Conservation (phyloP, 2,888 invertebrate genomes). For the Apoda limacodes region DNA sequence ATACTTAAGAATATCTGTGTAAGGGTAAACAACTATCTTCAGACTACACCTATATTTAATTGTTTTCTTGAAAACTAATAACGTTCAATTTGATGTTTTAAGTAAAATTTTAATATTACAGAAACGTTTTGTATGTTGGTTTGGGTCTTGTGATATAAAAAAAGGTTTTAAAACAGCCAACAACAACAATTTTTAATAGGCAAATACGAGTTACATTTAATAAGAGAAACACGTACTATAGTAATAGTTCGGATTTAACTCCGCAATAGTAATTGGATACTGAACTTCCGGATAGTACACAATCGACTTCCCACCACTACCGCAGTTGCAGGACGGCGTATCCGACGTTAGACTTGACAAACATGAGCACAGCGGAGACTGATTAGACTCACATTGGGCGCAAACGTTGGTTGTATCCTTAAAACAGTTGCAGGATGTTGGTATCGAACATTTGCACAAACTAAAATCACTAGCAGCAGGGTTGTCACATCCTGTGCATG, state of each 20-base stretch:
- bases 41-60: too few relatives aligned
- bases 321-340: conserved; percentile 7
- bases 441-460: background rate
- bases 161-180: too few relatives aligned
- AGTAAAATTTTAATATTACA: too few relatives aligned
- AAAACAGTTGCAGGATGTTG: conserved; percentile 23
- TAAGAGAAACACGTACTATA: conserved; percentile 23
- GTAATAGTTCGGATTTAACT: conserved; percentile 30
- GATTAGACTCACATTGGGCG: conserved; percentile 18
- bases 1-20: too few relatives aligned
- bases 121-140: too few relatives aligned
- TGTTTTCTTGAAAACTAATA: too few relatives aligned
- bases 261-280: conserved; percentile 31
- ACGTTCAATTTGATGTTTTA: too few relatives aligned
- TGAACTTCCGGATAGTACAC: conserved; percentile 43
- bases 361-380: conserved; percentile 21
- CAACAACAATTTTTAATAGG: too few relatives aligned
- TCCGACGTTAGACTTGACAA: conserved; percentile 9
- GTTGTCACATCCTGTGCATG: conserved; percentile 21
- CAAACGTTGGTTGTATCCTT: conserved; percentile 24
- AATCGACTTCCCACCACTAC: conserved; percentile 20
- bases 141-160: too few relatives aligned
- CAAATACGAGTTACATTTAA: too few relatives aligned
- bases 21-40: too few relatives aligned
- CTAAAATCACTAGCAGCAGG: conserved; percentile 15